These are phyloP conservation scores for Periparus ater DNA, from an alignment of 2,797 vertebrate genomes.

Conservation along the genomic window DNA sequence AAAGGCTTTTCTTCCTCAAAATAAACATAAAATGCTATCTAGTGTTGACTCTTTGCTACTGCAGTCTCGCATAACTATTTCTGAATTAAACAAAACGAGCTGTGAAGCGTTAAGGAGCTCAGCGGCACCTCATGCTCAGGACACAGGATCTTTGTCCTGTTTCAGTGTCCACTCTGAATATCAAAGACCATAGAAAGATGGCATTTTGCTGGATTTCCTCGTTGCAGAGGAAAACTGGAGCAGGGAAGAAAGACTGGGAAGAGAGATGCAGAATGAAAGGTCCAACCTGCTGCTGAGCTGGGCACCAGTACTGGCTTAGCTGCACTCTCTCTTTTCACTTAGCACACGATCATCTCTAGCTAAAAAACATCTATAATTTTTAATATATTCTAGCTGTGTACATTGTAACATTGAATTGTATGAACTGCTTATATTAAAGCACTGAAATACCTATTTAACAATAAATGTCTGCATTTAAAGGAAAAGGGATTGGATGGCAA, in stretches of 20 bases:
- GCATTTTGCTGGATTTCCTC: neutral
- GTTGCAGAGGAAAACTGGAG: neutral
- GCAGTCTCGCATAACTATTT: neutral
- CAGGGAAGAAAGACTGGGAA: neutral
- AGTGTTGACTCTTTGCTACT: conserved; percentile 63
- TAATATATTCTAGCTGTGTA: neutral
- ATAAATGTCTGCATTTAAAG: neutral
- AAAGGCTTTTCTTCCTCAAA: conserved; percentile 28
- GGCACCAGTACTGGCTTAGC: neutral
- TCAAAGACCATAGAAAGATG: neutral
- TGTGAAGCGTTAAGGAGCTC: neutral
- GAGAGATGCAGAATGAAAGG: neutral
- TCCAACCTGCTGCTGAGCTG: neutral
- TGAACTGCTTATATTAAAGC: neutral
- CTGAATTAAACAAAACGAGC: neutral
- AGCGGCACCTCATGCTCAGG: neutral
- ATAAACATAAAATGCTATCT: conserved; percentile 66
- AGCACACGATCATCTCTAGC: neutral
- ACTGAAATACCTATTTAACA: neutral
- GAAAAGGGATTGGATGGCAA: neutral
- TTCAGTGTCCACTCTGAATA: neutral
- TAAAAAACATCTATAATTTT: neutral
- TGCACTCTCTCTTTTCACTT: neutral
- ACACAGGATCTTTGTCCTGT: neutral
- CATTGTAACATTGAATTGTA: neutral